Base-by-base conservation (phyloP, 2,888 invertebrate species). In the Drosophila nigritarsus region DNA sequence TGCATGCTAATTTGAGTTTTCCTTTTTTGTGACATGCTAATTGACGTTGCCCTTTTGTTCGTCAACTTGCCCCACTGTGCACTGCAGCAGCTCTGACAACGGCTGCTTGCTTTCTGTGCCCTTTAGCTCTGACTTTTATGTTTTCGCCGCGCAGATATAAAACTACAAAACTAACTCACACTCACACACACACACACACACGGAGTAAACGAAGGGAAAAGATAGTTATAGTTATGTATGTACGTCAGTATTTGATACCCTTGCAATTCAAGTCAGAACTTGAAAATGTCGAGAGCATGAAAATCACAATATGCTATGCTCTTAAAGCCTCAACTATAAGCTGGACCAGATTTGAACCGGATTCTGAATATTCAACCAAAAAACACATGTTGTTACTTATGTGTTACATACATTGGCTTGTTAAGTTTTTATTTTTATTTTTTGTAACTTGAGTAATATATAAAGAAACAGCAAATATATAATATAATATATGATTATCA, bases 121-220 rank as follows among this genome's bases (percentile, higher is more conserved):
- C 85, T 83, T 84, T 89, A 75, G 77, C 75, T 73, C 77, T 84
- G 89, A 80, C 84, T 87, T 89, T 89, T 88, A 84, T 88, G 84
- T 88, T 88, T 84, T 84, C 78, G 72, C 74, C 84, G 83, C 89
- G 73, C 65, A 67, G 74, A 85, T 82, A 82, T 73, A 81, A 75
- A 83, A 77, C 69, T 81, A 81, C 78, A 73, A 73, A 80, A 77
- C 55, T 61, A 69, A 76, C 73, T 71, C 45, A 64, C 49, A 65
- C 60, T 55, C 49, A 67, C 29, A 83, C 61, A 64, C 49, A 42
- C 38, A 64, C 49, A 40, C 36, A 36, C 18, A 20, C 15, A 4
- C 15, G 45, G 0, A 54, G 45, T 36, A 29, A 40, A 27, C 20
- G 24, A 34, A 45, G 18, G n/a, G 13, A 55, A 38, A 55, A 58